A percentile compares a stretch with the other conserved stretches of the same genome.
Evolutionary conservation across 2,888 invertebrate genomes (phyloP).

Genomic region (Drosophila niveifrons): DNA sequence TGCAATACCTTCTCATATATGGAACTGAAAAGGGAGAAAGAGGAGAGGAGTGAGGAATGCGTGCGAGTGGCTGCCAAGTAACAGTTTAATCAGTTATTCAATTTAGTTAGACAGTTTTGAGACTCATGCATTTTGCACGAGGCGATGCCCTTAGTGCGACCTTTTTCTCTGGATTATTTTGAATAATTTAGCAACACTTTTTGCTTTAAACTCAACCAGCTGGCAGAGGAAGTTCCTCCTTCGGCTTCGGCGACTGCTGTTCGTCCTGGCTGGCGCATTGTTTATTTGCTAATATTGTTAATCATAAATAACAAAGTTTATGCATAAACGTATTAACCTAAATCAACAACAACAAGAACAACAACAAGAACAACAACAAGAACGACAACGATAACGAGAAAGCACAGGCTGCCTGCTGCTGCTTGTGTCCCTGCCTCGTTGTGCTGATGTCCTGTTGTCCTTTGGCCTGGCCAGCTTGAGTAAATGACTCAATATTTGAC

Average conservation of each 20-base stretch:
- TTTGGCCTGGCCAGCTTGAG: constrained; percentile 60
- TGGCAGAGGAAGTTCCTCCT: not conserved
- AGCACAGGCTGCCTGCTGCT: constrained; percentile 10
- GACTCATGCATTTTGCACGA: constrained; percentile 72
- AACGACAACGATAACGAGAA: not conserved
- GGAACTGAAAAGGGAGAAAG: not conserved
- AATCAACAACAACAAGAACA: constrained; percentile 60
- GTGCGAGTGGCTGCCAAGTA: constrained; percentile 36
- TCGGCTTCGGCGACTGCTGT: constrained; percentile 4
- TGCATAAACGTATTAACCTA: constrained; percentile 77
- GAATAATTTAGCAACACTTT: constrained; percentile 68
- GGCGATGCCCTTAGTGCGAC: constrained; percentile 58
- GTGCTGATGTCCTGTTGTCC: constrained; percentile 46
- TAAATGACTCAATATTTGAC: constrained; percentile 79
- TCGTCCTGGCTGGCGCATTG: constrained; percentile 34
- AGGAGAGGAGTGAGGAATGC: not conserved
- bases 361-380: constrained; percentile 16
- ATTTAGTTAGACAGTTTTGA: constrained; percentile 74
- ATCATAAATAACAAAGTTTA: constrained; percentile 77
- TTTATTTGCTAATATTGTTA: constrained; percentile 70
- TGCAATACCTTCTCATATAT: constrained; percentile 15
- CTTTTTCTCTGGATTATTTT: constrained; percentile 63
- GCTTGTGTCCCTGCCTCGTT: not conserved
- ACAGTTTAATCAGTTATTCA: constrained; percentile 77
- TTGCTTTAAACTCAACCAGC: constrained; percentile 52